Base-by-base conservation (phyloP, 2,888 invertebrate species). In the Amaurobius ferox region DNA sequence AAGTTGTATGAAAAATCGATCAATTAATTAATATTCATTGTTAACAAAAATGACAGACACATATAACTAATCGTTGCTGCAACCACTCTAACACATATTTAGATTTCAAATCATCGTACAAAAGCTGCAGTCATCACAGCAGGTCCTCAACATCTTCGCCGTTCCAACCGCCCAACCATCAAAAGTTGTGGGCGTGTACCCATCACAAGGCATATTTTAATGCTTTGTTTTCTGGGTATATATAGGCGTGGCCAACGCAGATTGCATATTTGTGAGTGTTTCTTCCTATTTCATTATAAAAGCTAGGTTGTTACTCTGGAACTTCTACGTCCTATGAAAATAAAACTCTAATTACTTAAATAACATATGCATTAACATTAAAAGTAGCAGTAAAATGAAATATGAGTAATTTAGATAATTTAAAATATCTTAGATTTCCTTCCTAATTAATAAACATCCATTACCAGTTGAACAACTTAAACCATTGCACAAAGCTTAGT, bases 261-360 rank as follows among this genome's bases (percentile, higher is more conserved):
- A 23, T 19, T 55, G 23, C 23, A 1, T 23, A 23, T 23, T 55
- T n/a, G 1, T 55, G 16, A 23, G 55, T 68, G 26, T 68, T 28
- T 40, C 32, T 68, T 28, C 68, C 68, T 40, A 40, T 35, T 23
- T 13, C 7, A 28, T 32, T 11, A 39, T n/a, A 66, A 30, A 66
- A 61, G 35, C 48, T 72, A 76, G 62, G 71, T 76, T 0, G 40
- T 81, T 0, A 83, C 64, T 64, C 70, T 64, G 1, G 70, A 76
- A 40, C 74, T 76, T 26, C 81, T 62, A 13, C 76, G 61, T 28
- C 81, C 76, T 76, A 64, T 16, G 61, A 80, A 30, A 35, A 35
- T 35, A 26, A 28, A 16, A 19, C n/a, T n/a, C n/a, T n/a, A n/a
- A n/a, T n/a, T n/a, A n/a, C n/a, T n/a, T n/a, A n/a, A n/a, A n/a